Evolutionary conservation across 2,888 invertebrate genomes (phyloP).

Genomic region (Drosophila robusta): DNA sequence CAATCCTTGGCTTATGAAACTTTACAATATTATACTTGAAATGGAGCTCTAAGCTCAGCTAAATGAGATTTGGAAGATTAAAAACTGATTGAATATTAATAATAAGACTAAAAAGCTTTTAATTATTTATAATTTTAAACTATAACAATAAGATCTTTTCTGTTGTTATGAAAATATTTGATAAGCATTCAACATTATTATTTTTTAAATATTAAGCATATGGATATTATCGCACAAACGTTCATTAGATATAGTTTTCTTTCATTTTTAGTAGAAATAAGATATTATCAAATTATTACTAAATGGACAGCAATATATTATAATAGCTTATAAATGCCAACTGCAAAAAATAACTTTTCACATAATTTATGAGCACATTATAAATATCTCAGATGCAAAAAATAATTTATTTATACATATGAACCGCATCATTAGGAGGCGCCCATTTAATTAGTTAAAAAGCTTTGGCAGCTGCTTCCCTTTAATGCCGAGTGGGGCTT

Average conservation of each 20-base stretch:
- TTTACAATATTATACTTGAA: neutral
- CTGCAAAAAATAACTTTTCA: slow-evolving; percentile 1
- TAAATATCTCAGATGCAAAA: slow-evolving; percentile 18
- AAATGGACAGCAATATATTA: too few species aligned
- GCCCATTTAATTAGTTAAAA: slow-evolving; percentile 67
- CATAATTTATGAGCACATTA: slow-evolving; percentile 25
- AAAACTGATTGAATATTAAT: neutral
- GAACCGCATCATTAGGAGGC: slow-evolving; percentile 31
- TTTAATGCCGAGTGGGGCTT: slow-evolving; percentile 8
- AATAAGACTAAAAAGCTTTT: neutral
- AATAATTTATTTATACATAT: slow-evolving; percentile 19
- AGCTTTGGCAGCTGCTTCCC: slow-evolving; percentile 42
- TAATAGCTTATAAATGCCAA: neutral
- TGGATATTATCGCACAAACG: too few species aligned
- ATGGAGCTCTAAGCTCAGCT: neutral
- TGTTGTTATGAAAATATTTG: too few species aligned
- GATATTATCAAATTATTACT: too few species aligned
- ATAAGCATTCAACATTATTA: too few species aligned
- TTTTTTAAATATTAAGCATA: too few species aligned
- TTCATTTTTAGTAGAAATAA: too few species aligned
- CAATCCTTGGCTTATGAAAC: slow-evolving; percentile 29
- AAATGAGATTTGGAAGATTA: neutral
- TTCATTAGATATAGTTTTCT: too few species aligned
- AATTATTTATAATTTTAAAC: too few species aligned
- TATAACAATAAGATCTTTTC: too few species aligned